These are phyloP conservation scores for Macroglossus sobrinus DNA, from an alignment of 2,113 vertebrate species.

Conservation along the genomic window DNA sequence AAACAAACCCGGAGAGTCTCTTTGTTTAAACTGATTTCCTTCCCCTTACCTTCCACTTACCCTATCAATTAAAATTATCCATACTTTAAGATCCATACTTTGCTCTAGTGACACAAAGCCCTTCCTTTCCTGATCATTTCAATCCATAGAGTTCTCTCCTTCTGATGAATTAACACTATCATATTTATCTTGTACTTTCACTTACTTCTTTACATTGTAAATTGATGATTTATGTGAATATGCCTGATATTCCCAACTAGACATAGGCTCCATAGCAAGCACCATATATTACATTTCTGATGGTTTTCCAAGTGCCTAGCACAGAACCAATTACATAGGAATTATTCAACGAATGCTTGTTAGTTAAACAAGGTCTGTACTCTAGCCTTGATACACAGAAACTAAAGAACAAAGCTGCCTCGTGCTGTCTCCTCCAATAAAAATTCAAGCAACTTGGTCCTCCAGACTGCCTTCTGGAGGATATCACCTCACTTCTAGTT, in stretches of 20 bases:
- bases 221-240: background rate
- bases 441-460: background rate
- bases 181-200: background rate
- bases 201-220: background rate
- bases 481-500: background rate
- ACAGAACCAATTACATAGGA: background rate
- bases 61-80: background rate
- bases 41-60: background rate
- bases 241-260: background rate
- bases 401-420: background rate
- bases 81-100: conserved; percentile 5
- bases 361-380: background rate
- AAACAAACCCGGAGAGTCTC: background rate
- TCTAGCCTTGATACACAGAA: background rate
- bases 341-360: background rate
- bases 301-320: background rate
- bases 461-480: background rate
- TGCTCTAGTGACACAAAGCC: background rate
- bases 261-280: background rate
- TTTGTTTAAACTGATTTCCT: background rate
- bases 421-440: background rate
- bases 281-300: background rate
- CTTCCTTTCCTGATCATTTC: background rate
- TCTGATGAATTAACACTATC: background rate
- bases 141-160: background rate